Evolutionary conservation across 2,797 vertebrate genomes (phyloP), one percentile per base, ranked within the genome.

Genomic region (Urosaurus nigricauda): DNA sequence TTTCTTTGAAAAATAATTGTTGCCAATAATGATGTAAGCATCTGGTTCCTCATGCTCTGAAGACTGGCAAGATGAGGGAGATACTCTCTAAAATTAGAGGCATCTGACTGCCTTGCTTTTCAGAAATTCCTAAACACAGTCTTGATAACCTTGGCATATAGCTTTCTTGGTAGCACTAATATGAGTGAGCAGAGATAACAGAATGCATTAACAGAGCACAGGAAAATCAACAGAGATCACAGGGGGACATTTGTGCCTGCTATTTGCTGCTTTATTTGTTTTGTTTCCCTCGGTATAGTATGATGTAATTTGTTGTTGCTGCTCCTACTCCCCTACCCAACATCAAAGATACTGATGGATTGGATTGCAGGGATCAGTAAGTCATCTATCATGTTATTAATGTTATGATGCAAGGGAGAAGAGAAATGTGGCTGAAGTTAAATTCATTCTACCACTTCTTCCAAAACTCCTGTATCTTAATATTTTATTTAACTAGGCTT

Each of bases 61-160:
- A 35, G 21, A 29, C 21, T 14, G 53, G 12, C 43, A 37, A 24
- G 53, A n/a, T 56, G 2, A 9, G 32, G 53, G 71, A 75, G 6
- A 85, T 60, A 26, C 26, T 35, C 8, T 21, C 53, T 85, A 58
- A 85, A 40, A 75, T 77, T 43, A 75, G 56, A 16, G 13, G n/a
- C 14, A 75, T 58, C 13, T 60, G 35, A 73, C n/a, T 75, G 35
- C 19, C n/a, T 70, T 79, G 29, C 68, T 86, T n/a, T 86, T 79
- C 11, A 86, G 85, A 90, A 93, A 93, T 60, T 86, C 84, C 91
- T 87, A 84, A 87, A 87, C 65, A 68, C 9, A 37, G 78, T 88
- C 86, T 81, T 63, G 83, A 93, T 92, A 94, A 91, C 91, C 93
- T 94, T 95, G 87, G 71, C 17, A 89, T 85, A 90, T 92, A 63